Conservation (phyloP, 2,797 vertebrate genomes). For the Nasua narica region DNA sequence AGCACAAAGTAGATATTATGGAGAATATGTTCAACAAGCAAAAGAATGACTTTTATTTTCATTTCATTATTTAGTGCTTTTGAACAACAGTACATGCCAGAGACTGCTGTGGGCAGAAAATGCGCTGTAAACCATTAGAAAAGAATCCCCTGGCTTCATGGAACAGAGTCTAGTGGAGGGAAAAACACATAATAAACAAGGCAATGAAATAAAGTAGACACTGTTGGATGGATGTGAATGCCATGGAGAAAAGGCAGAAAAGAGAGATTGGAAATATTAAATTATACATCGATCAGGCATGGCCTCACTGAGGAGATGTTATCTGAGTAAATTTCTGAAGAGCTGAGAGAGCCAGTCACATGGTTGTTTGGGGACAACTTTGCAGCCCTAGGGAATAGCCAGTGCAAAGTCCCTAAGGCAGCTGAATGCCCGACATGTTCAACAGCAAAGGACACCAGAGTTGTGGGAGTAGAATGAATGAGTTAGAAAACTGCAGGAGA, state of each 20-base stretch:
- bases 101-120: not conserved
- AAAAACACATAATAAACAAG: not conserved
- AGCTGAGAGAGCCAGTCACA: not conserved
- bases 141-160: not conserved
- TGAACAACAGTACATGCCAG: not conserved
- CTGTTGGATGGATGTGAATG: not conserved
- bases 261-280: not conserved
- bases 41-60: not conserved
- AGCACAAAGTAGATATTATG: not conserved
- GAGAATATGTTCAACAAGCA: not conserved
- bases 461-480: not conserved
- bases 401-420: not conserved
- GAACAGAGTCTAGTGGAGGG: not conserved
- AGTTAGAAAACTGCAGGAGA: not conserved
- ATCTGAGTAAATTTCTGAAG: not conserved
- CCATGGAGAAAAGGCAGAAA: not conserved
- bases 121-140: not conserved
- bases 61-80: conserved; percentile 10
- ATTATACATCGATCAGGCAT: not conserved
- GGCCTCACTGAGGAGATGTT: not conserved
- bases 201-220: not conserved
- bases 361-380: not conserved
- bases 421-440: not conserved
- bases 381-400: not conserved
- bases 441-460: not conserved